A percentile compares a stretch with the other conserved stretches of the same genome.
These are phyloP conservation scores for Hydrotaea cyrtoneurina DNA, from an alignment of 2,888 invertebrate species.

Conservation along the genomic window DNA sequence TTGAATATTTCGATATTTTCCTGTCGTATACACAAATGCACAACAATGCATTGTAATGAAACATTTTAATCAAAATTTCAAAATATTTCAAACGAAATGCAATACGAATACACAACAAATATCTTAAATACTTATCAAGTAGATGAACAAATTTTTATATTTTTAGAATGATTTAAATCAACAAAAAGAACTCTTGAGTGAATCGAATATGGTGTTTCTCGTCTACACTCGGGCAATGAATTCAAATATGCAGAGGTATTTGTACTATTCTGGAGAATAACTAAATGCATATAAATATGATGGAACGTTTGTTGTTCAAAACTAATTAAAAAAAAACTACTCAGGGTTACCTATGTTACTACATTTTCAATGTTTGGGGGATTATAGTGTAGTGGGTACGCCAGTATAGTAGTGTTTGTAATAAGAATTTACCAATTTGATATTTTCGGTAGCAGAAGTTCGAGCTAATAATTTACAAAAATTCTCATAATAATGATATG, in stretches of 20 bases:
- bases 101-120: no score
- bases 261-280: conserved; percentile 24
- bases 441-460: no score
- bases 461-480: no score
- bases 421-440: no score
- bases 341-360: conserved; percentile 24
- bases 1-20: background rate
- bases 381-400: no score
- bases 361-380: no score
- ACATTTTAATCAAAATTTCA: no score
- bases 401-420: no score
- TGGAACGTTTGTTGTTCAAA: conserved; percentile 16
- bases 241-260: background rate
- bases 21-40: background rate
- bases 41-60: background rate
- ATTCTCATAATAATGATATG: no score
- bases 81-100: no score
- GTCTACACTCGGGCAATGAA: conserved; percentile 21
- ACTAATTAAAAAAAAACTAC: conserved; percentile 40
- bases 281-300: conserved; percentile 7
- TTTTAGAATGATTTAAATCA: background rate
- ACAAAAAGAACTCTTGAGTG: background rate
- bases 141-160: background rate
- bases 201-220: conserved; percentile 30
- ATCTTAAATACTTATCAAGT: background rate